Evolutionary conservation across 2,797 vertebrate genomes (phyloP), one percentile per base, ranked within the genome.

Genomic region (Cynopterus sphinx): DNA sequence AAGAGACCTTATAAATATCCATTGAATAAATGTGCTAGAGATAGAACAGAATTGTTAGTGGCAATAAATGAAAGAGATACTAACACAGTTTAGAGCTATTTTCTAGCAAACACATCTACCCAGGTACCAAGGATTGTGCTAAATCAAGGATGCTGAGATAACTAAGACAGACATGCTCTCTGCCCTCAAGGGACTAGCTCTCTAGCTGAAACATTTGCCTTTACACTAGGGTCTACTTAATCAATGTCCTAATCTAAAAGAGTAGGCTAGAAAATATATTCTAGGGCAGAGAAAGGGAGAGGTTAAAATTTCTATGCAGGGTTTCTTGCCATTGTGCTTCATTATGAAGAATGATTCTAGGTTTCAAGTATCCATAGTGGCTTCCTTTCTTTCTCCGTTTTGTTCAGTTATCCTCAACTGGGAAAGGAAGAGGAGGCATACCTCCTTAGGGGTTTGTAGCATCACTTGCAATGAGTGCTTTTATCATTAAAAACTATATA

Each of bases 261-360:
- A 71, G 41, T 43, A 86, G 59, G 26, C 6, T 94, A 33, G 9
- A 78, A 51, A 84, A 77, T n/a, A 46, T 90, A 92, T 65, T 87
- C 86, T 65, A 73, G 26, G 51, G 3, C 57, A 87, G 63, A 24
- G 15, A 17, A 83, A 65, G 6, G 21, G 46, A 63, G 65, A 11
- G 11, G 68, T 79, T 95, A 63, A 53, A 79, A 71, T 65, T 36
- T 70, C 24, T 59, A 63, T 28, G 31, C 16, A 94, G 36, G 6
- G 15, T 53, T 92, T 95, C 33, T 39, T 75, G 57, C 26, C 24
- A 57, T 24, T 63, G 61, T 85, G 33, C 26, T 88, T 91, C 36
- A 82, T 88, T 59, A 85, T 43, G 36, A 81, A 96, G 59, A 61
- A 92, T 49, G 53, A 75, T 70, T 97, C 71, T 81, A 84, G 46